phyloP scores from a whole-genome alignment of 2,113 vertebrate genomes.

The Gasterosteus nipponicus region DNA sequence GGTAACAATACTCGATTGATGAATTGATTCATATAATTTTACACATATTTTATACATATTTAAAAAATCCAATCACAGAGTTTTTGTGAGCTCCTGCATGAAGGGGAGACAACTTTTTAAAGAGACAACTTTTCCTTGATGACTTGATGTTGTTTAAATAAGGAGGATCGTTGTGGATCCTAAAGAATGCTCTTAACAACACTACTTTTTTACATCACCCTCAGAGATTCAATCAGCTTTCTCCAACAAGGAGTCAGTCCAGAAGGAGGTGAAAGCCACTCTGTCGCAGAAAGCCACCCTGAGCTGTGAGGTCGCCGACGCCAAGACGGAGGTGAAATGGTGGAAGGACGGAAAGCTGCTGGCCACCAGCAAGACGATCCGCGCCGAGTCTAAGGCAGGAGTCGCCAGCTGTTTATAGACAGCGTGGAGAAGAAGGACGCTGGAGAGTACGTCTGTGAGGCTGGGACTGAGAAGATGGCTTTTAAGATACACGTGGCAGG shows the following conservation, averaged over 20 bases:
- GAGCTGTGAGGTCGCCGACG: constrained; percentile 81
- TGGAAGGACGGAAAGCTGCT: constrained; percentile 84
- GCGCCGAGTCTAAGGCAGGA: constrained; percentile 72
- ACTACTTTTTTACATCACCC: constrained; percentile 1
- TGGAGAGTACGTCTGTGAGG: constrained; percentile 85
- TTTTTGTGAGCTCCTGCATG: too few relatives aligned
- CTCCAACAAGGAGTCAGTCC: constrained; percentile 80
- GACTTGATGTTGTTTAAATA: neutral
- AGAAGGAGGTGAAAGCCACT: constrained; percentile 78
- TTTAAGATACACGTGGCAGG: constrained; percentile 78
- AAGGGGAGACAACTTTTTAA: too few relatives aligned
- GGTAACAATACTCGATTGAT: constrained; percentile 61
- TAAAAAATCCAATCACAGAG: too few relatives aligned
- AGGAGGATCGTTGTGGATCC: neutral
- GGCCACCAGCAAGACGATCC: constrained; percentile 73
- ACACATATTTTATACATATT: too few relatives aligned
- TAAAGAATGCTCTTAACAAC: neutral
- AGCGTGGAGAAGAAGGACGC: constrained; percentile 83
- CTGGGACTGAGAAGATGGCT: constrained; percentile 78
- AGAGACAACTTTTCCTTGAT: neutral
- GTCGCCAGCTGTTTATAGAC: constrained; percentile 77
- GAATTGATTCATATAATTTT: too few relatives aligned
- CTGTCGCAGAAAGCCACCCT: constrained; percentile 77
- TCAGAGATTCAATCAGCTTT: constrained; percentile 67
- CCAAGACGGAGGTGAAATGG: constrained; percentile 83